These are phyloP conservation scores for Zosterops borbonicus DNA, from an alignment of 2,113 vertebrate species.

Conservation along the genomic window DNA sequence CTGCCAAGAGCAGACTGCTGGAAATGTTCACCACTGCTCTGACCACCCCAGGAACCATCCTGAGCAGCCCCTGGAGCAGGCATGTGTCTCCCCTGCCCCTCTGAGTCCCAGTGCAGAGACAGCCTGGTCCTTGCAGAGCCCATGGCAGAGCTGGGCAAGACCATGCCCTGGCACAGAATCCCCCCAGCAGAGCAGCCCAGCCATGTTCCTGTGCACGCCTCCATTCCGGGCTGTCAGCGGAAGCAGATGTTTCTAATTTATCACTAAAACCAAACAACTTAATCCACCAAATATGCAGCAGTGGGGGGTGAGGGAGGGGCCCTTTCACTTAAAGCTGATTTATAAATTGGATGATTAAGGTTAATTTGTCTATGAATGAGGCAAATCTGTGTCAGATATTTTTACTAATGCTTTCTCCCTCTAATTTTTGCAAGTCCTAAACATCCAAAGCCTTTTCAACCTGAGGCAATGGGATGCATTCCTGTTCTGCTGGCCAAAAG, in stretches of 20 bases:
- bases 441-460: neutral
- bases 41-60: neutral
- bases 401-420: neutral
- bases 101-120: neutral
- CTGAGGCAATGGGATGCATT: neutral
- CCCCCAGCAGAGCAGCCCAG: fast-evolving
- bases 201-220: neutral
- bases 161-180: neutral
- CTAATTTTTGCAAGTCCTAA: neutral
- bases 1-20: neutral
- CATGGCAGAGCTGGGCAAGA: neutral
- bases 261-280: slow-evolving; percentile 60
- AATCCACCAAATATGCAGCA: slow-evolving; percentile 63
- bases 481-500: neutral
- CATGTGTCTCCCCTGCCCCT: fast-evolving
- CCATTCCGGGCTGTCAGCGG: neutral
- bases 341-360: slow-evolving; percentile 43
- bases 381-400: neutral
- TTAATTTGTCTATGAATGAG: slow-evolving; percentile 35
- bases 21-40: neutral
- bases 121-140: neutral
- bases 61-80: neutral
- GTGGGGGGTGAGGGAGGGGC: neutral
- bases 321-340: slow-evolving; percentile 34
- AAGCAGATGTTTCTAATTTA: slow-evolving; percentile 48